Evolutionary conservation across 2,113 vertebrate genomes (phyloP).

Genomic region (Electrona antarctica): DNA sequence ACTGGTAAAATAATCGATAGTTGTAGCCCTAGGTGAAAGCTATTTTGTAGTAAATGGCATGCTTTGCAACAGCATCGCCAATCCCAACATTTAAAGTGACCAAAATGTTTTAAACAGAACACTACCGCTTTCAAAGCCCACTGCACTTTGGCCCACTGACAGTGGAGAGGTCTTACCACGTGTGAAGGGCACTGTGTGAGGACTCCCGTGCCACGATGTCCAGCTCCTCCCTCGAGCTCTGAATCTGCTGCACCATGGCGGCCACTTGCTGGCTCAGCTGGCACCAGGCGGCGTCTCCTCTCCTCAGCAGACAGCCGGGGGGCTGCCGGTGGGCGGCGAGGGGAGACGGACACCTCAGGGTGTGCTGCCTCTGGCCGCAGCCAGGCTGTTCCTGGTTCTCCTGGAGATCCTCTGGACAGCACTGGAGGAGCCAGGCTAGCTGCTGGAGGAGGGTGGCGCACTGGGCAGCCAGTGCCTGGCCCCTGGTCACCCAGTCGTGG

Average conservation of each 20-base stretch:
- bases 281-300: constrained; percentile 82
- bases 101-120: no score
- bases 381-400: constrained; percentile 46
- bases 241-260: constrained; percentile 69
- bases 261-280: constrained; percentile 69
- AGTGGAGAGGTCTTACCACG: constrained; percentile 82
- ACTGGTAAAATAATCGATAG: no score
- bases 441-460: constrained; percentile 85
- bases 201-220: constrained; percentile 76
- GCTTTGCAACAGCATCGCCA: no score
- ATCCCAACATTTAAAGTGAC: no score
- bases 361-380: constrained; percentile 48
- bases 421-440: constrained; percentile 86
- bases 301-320: constrained; percentile 82
- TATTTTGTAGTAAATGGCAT: no score
- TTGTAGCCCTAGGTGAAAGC: no score
- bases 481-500: constrained; percentile 79
- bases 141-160: no score
- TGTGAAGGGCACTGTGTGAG: constrained; percentile 80
- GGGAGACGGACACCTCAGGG: constrained; percentile 83
- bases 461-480: constrained; percentile 83
- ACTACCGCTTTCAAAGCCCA: no score
- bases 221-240: constrained; percentile 79
- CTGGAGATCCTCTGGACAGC: constrained; percentile 83
- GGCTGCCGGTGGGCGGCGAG: constrained; percentile 81